These are phyloP conservation scores for Rhipidura dahli DNA, from an alignment of 2,113 vertebrate genomes.

Conservation along the genomic window DNA sequence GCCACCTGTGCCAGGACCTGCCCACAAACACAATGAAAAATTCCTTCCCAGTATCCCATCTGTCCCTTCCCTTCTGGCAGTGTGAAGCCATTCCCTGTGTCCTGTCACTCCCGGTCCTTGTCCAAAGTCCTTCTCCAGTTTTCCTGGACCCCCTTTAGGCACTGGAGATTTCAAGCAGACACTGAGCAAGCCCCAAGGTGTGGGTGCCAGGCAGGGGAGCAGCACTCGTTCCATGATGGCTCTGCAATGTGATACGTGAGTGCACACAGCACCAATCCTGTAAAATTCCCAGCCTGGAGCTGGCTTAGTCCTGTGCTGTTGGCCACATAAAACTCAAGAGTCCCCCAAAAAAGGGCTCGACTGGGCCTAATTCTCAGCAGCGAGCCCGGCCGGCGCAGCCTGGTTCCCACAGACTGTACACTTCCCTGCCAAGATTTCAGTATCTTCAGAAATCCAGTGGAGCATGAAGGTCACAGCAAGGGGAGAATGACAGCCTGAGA, in stretches of 20 bases:
- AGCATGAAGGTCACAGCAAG: slow-evolving; percentile 72
- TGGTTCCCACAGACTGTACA: slow-evolving; percentile 71
- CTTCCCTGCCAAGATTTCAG: slow-evolving; percentile 75
- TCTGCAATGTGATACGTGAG: accelerated
- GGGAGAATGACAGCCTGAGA: slow-evolving; percentile 68
- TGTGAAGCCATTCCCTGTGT: neutral
- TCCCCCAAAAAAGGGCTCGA: neutral
- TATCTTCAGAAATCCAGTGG: slow-evolving; percentile 72
- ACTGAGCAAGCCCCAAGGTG: accelerated
- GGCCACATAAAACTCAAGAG: neutral
- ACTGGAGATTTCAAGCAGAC: neutral
- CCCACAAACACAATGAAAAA: neutral
- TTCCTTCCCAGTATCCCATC: neutral
- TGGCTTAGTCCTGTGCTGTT: neutral
- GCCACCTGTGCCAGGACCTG: neutral
- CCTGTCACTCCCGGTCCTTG: neutral
- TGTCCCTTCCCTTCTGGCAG: neutral
- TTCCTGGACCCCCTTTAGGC: neutral
- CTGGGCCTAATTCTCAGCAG: slow-evolving; percentile 45
- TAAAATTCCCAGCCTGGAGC: neutral
- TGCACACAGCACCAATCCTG: neutral
- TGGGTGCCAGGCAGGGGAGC: neutral
- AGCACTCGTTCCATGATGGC: accelerated
- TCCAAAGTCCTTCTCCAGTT: neutral
- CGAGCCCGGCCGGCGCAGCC: neutral